phyloP scores from a whole-genome alignment of 2,797 vertebrate genomes.

The Chanos chanos region DNA sequence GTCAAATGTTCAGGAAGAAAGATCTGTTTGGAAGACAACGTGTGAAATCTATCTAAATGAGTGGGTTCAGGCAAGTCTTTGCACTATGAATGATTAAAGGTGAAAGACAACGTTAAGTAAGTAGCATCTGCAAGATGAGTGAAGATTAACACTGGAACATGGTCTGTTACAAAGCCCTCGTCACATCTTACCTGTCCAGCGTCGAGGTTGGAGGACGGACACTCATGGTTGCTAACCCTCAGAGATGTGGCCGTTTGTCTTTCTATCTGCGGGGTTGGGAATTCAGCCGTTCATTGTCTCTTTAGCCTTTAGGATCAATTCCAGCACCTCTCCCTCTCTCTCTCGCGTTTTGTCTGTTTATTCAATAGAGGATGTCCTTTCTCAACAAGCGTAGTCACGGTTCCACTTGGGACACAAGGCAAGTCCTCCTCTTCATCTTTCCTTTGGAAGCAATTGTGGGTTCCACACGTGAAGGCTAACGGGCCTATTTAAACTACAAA shows the following conservation, averaged over 20 bases:
- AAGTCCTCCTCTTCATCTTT: not conserved
- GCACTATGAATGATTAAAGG: no score
- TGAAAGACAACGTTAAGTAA: no score
- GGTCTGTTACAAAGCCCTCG: no score
- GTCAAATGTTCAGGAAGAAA: no score
- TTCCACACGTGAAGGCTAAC: slow-evolving; percentile 44
- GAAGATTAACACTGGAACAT: no score
- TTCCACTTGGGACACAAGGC: not conserved
- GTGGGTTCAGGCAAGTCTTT: no score
- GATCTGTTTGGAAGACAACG: no score
- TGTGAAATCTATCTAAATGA: no score
- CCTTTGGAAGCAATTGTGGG: slow-evolving; percentile 15
- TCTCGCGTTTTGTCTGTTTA: no score
- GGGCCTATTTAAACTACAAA: no score
- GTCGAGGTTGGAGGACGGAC: slow-evolving; percentile 71
- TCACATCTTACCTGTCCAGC: slow-evolving; percentile 76
- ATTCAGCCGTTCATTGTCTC: slow-evolving; percentile 54
- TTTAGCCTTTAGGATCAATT: not conserved
- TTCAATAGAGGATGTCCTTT: not conserved
- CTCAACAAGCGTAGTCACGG: not conserved
- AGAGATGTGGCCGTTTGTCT: slow-evolving; percentile 49
- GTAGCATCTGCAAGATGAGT: no score
- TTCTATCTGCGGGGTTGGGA: slow-evolving; percentile 28
- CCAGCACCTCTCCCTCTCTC: not conserved
- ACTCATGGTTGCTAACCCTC: slow-evolving; percentile 67